phyloP scores from a whole-genome alignment of 2,888 invertebrate genomes.

The Himalopsyche japonica region DNA sequence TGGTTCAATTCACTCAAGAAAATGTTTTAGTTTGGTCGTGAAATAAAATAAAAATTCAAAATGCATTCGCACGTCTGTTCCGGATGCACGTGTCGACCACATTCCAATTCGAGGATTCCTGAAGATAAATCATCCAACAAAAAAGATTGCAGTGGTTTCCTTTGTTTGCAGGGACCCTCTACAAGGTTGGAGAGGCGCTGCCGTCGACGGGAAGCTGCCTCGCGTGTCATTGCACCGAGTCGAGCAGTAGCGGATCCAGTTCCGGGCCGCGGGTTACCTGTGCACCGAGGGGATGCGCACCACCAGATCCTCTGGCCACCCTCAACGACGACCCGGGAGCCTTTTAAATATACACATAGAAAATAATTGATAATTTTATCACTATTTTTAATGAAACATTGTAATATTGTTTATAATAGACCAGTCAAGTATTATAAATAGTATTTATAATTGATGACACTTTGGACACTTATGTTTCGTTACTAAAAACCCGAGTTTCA shows the following conservation, averaged over 20 bases:
- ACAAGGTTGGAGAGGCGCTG: constrained; percentile 66
- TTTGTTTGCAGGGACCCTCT: constrained; percentile 60
- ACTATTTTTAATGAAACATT: background rate
- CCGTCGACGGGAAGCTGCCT: constrained; percentile 73
- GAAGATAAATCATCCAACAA: too few species aligned
- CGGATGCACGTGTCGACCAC: too few species aligned
- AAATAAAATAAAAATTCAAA: too few species aligned
- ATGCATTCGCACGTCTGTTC: too few species aligned
- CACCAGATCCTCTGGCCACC: constrained; percentile 38
- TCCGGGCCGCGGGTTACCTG: constrained; percentile 38
- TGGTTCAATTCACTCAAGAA: too few species aligned
- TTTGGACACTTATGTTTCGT: too few species aligned
- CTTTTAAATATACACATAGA: constrained; percentile 20
- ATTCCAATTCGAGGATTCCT: too few species aligned
- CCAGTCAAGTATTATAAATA: too few species aligned
- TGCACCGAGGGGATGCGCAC: constrained; percentile 44
- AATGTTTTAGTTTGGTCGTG: too few species aligned
- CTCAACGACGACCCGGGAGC: constrained; percentile 32
- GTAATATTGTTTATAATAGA: background rate
- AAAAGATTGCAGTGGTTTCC: background rate
- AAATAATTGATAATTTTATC: background rate
- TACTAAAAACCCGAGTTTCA: too few species aligned
- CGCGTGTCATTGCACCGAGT: constrained; percentile 68
- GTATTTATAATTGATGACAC: too few species aligned
- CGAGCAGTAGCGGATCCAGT: constrained; percentile 52